Conservation (phyloP, 2,888 invertebrate species). For the Corythucha ciliata region DNA sequence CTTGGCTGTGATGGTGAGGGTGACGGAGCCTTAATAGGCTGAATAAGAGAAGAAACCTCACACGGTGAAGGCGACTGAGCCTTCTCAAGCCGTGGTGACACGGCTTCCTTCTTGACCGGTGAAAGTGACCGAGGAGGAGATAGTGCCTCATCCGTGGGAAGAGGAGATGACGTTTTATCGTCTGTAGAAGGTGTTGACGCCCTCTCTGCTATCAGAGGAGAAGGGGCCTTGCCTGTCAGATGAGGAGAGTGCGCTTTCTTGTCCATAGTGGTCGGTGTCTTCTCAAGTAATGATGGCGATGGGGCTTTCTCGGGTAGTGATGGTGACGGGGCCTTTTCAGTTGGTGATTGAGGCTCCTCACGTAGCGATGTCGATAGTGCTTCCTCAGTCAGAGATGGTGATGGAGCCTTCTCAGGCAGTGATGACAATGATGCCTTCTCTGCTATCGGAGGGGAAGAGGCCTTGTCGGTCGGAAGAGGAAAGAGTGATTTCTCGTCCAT, state of each 20-base stretch:
- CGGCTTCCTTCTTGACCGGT: too few species aligned
- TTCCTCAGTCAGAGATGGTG: not conserved
- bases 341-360: too few species aligned
- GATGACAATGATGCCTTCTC: not conserved
- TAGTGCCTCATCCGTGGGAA: too few species aligned
- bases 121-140: too few species aligned
- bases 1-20: too few species aligned
- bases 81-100: too few species aligned
- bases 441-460: not conserved
- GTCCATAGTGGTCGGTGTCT: too few species aligned
- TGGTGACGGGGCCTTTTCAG: not conserved
- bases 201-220: not conserved
- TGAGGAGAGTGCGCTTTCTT: too few species aligned
- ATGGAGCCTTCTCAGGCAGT: not conserved
- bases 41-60: too few species aligned
- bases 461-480: not conserved
- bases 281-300: not conserved
- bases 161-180: not conserved
- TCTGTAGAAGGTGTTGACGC: not conserved
- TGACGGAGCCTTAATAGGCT: too few species aligned
- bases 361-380: too few species aligned
- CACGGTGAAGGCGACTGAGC: too few species aligned
- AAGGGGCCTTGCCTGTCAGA: not conserved
- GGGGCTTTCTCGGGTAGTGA: not conserved
- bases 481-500: conserved; percentile 4